Evolutionary conservation across 2,888 invertebrate species (phyloP).

Genomic region (Lithophane socia): DNA sequence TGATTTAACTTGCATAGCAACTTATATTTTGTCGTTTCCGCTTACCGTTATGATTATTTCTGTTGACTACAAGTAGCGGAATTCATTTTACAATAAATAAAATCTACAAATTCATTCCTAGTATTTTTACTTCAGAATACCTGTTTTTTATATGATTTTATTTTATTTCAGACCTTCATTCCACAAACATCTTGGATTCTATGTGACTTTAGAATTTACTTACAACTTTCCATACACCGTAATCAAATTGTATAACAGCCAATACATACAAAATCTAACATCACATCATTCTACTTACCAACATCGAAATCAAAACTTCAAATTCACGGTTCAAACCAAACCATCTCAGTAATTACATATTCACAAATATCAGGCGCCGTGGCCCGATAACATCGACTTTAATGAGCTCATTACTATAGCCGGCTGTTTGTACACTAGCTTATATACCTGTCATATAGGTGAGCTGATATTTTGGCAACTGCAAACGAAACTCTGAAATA

Average conservation of each 20-base stretch:
- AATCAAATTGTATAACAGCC: background rate
- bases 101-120: conserved; percentile 79
- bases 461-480: conserved; percentile 82
- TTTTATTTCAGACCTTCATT: background rate
- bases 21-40: conserved; percentile 73
- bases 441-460: conserved; percentile 68
- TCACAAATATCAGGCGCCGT: conserved; percentile 31
- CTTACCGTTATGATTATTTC: conserved; percentile 77
- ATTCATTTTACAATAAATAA: conserved; percentile 86
- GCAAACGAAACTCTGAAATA: conserved; percentile 85
- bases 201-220: background rate
- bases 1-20: conserved; percentile 80
- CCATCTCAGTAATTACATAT: conserved; percentile 34
- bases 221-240: background rate
- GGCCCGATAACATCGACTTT: conserved; percentile 67
- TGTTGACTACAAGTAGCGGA: conserved; percentile 83
- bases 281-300: background rate
- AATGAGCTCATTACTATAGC: conserved; percentile 79
- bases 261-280: background rate
- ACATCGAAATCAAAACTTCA: conserved; percentile 8
- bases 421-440: conserved; percentile 71
- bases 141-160: background rate
- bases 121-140: conserved; percentile 53
- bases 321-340: conserved; percentile 2
- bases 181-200: background rate